Percentiles rank a stretch among this genome's conserved stretches.
Evolutionary conservation across 2,113 vertebrate species (phyloP).

Genomic region (Clarias magur): DNA sequence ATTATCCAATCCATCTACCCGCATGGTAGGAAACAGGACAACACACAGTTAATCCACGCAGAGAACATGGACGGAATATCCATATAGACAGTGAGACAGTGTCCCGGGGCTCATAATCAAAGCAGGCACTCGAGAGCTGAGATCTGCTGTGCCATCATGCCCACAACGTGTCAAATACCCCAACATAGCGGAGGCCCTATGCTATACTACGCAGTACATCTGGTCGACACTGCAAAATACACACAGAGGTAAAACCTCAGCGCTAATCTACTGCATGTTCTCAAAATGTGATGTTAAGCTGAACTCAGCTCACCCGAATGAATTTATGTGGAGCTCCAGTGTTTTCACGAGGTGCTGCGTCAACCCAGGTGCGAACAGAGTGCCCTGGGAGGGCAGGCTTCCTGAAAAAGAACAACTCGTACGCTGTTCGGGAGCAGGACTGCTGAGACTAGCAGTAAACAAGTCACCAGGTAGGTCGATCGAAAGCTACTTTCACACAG

Average conservation of each 20-base stretch:
- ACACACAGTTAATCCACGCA: background rate
- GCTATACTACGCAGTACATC: background rate
- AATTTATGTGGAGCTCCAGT: constrained; percentile 29
- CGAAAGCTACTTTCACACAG: constrained; percentile 1
- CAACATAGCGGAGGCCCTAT: background rate
- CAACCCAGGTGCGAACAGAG: constrained; percentile 40
- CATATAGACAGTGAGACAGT: background rate
- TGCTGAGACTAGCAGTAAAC: constrained; percentile 34
- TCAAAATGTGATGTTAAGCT: background rate
- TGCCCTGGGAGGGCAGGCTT: constrained; percentile 15
- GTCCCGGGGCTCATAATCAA: background rate
- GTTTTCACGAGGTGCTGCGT: constrained; percentile 26
- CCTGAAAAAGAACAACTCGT: constrained; percentile 29
- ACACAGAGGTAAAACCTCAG: background rate
- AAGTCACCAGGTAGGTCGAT: constrained; percentile 19
- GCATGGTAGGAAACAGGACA: background rate
- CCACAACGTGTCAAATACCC: background rate
- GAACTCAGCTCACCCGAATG: constrained; percentile 32
- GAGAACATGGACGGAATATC: background rate
- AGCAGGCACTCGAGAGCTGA: background rate
- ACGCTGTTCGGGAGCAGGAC: constrained; percentile 30
- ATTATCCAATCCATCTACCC: background rate
- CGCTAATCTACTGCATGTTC: constrained; percentile 16
- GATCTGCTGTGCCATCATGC: background rate
- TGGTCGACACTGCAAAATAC: background rate